phyloP scores from a whole-genome alignment of 2,113 vertebrate genomes.

The Neogobius melanostomus region DNA sequence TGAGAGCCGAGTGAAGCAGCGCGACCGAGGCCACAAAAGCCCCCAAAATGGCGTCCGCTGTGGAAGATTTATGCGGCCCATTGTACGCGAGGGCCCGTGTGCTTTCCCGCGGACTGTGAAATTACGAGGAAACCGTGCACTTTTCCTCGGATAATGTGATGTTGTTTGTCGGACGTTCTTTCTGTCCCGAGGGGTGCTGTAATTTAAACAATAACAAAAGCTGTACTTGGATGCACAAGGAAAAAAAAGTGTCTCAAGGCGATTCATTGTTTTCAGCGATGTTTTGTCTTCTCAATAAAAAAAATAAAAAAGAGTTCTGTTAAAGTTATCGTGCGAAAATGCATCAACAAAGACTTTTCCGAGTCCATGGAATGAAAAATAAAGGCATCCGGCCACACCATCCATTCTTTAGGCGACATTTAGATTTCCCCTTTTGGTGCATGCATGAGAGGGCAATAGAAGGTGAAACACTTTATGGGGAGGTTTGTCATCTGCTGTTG shows the following conservation, averaged over 20 bases:
- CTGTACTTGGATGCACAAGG: not conserved
- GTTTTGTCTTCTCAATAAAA: not conserved
- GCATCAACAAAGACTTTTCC: too few species aligned
- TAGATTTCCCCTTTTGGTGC: too few species aligned
- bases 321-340: not conserved
- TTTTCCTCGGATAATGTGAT: not conserved
- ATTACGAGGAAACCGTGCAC: not conserved
- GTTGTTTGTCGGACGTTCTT: not conserved
- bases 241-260: not conserved
- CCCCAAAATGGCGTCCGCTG: not conserved
- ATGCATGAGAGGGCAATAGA: too few species aligned
- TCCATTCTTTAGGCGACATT: too few species aligned
- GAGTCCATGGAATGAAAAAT: too few species aligned
- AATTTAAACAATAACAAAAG: conserved; percentile 3
- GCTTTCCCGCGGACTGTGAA: not conserved
- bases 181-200: not conserved
- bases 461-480: too few species aligned
- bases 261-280: not conserved
- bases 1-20: conserved; percentile 6
- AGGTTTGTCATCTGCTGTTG: too few species aligned
- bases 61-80: not conserved
- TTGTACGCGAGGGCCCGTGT: not conserved
- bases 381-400: too few species aligned
- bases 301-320: not conserved
- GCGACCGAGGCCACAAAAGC: too few species aligned